A percentile compares a stretch with the other conserved stretches of the same genome.
Evolutionary conservation across 2,113 vertebrate genomes (phyloP).

Genomic region (Notothenia coriiceps): DNA sequence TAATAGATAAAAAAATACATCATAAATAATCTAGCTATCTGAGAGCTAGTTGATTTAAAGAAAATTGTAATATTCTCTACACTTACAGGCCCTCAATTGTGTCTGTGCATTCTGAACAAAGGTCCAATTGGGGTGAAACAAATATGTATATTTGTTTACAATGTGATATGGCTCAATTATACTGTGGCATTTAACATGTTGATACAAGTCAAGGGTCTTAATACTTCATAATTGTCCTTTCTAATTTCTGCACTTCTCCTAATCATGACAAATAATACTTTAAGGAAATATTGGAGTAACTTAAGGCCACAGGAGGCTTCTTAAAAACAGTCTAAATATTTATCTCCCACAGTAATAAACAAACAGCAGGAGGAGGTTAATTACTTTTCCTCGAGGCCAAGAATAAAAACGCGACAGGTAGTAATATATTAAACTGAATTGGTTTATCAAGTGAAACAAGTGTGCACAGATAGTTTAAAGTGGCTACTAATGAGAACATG

Average conservation of each 20-base stretch:
- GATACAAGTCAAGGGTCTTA: no score
- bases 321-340: slow-evolving; percentile 10
- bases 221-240: no score
- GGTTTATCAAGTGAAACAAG: neutral
- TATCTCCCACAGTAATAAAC: neutral
- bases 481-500: neutral
- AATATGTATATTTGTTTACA: neutral
- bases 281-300: neutral
- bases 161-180: neutral
- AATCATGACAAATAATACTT: no score
- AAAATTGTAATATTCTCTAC: neutral
- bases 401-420: neutral
- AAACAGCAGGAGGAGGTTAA: slow-evolving; percentile 2
- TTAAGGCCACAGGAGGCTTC: slow-evolving; percentile 7
- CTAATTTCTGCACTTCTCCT: no score
- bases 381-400: slow-evolving; percentile 3
- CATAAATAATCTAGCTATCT: neutral
- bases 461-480: neutral
- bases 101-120: neutral
- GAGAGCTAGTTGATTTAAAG: neutral
- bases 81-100: neutral
- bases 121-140: neutral
- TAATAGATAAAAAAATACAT: neutral
- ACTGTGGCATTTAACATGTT: neutral
- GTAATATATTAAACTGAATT: neutral